Conservation (phyloP, 2,888 invertebrate species). For the Drosophila histrio region DNA sequence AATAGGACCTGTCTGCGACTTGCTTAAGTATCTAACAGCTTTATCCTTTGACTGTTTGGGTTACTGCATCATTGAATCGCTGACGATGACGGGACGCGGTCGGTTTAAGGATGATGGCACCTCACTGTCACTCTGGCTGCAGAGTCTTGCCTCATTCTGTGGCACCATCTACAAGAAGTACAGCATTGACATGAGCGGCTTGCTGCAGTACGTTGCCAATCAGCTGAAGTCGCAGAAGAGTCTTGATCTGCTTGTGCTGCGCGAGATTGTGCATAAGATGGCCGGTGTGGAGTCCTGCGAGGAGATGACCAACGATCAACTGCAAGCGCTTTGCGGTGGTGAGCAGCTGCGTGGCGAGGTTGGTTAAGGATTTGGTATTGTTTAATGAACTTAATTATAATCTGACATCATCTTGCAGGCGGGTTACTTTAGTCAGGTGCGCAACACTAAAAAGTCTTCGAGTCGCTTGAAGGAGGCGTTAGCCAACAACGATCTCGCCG, state of each 20-base stretch:
- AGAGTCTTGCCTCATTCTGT: conserved; percentile 97
- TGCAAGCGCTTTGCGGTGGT: conserved; percentile 98
- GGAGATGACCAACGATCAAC: conserved; percentile 97
- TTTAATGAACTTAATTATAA: not conserved
- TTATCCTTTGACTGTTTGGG: conserved; percentile 98
- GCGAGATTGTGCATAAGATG: conserved; percentile 99
- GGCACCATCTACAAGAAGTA: conserved; percentile 99
- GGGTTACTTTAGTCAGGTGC: conserved; percentile 98
- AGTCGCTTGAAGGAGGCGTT: conserved; percentile 97
- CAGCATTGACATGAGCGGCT: conserved; percentile 96
- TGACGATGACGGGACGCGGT: conserved; percentile 91
- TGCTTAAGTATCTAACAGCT: conserved; percentile 96
- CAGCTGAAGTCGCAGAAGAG: conserved; percentile 98
- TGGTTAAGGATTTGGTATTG: conserved; percentile 45
- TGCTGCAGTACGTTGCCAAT: conserved; percentile 98
- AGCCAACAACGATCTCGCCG: conserved; percentile 96
- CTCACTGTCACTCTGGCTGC: conserved; percentile 96
- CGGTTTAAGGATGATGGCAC: conserved; percentile 95
- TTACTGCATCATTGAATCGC: conserved; percentile 96
- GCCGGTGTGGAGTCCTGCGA: conserved; percentile 98
- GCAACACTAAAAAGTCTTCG: conserved; percentile 98
- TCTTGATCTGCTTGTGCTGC: conserved; percentile 95
- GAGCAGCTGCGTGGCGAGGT: conserved; percentile 97
- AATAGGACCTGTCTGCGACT: conserved; percentile 98
- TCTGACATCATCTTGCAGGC: conserved; percentile 87